A percentile compares a stretch with the other conserved stretches of the same genome.
Evolutionary conservation across 2,113 vertebrate genomes (phyloP).

Genomic region (Psephotus haematonotus): DNA sequence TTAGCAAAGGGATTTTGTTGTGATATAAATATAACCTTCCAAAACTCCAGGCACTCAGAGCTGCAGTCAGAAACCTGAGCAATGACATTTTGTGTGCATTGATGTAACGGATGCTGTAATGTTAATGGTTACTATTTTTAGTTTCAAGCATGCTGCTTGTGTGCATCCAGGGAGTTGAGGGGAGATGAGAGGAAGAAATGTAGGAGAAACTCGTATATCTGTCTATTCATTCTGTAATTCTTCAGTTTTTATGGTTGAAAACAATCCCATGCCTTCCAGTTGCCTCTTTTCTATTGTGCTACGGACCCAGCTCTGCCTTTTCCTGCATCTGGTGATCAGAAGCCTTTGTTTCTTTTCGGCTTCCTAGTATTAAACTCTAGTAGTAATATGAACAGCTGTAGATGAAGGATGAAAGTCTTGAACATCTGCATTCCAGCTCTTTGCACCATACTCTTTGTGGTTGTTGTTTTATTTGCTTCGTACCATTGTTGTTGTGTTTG

Average conservation of each 20-base stretch:
- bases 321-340: conserved; percentile 36
- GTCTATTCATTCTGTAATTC: neutral
- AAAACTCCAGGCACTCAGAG: neutral
- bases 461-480: neutral
- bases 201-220: neutral
- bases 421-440: conserved; percentile 14
- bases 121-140: neutral
- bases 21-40: conserved; percentile 42
- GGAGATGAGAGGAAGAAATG: neutral
- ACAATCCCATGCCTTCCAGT: neutral
- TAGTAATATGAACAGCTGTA: neutral
- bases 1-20: conserved; percentile 3
- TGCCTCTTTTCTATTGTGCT: neutral
- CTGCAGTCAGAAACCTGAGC: conserved; percentile 1
- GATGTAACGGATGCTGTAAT: neutral
- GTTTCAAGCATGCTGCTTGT: neutral
- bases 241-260: neutral
- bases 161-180: neutral
- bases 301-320: neutral
- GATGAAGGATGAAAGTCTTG: neutral
- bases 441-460: neutral
- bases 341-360: conserved; percentile 8
- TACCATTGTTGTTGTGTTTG: neutral
- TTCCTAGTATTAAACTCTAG: neutral
- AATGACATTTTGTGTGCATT: neutral